These are phyloP conservation scores for Poeciliopsis prolifica DNA, from an alignment of 2,113 vertebrate genomes.

Conservation along the genomic window DNA sequence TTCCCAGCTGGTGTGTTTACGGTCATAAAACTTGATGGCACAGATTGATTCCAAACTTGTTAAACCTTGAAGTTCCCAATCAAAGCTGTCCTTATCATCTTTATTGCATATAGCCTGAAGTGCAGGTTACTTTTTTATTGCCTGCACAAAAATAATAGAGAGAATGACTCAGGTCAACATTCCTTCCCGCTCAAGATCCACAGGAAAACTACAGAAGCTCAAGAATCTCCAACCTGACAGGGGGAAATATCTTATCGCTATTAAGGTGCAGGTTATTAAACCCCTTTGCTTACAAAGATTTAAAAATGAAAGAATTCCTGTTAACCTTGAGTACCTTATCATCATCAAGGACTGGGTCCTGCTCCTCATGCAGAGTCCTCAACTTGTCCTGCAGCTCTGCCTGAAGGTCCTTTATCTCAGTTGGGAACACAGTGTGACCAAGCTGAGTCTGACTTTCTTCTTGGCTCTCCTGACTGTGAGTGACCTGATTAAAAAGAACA, in stretches of 20 bases:
- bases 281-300: not conserved
- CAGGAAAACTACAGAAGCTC: not conserved
- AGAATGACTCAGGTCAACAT: conserved; percentile 14
- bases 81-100: conserved; percentile 35
- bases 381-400: conserved; percentile 82
- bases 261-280: not conserved
- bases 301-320: not conserved
- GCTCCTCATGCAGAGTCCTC: conserved; percentile 84
- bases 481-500: conserved; percentile 31
- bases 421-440: conserved; percentile 22
- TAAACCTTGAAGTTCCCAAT: conserved; percentile 44
- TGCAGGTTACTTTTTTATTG: not conserved
- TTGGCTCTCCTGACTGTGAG: conserved; percentile 43
- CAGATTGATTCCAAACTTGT: conserved; percentile 42
- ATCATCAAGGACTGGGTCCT: conserved; percentile 79
- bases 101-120: conserved; percentile 24
- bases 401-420: conserved; percentile 82
- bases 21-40: conserved; percentile 64
- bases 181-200: not conserved
- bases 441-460: conserved; percentile 25
- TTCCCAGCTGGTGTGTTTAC: conserved; percentile 31
- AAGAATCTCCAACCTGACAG: conserved; percentile 3
- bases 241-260: not conserved
- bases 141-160: conserved; percentile 17
- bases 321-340: conserved; percentile 84